A percentile compares a stretch with the other conserved stretches of the same genome.
phyloP scores from a whole-genome alignment of 2,113 vertebrate species.

The Xyliphius kryptos region DNA sequence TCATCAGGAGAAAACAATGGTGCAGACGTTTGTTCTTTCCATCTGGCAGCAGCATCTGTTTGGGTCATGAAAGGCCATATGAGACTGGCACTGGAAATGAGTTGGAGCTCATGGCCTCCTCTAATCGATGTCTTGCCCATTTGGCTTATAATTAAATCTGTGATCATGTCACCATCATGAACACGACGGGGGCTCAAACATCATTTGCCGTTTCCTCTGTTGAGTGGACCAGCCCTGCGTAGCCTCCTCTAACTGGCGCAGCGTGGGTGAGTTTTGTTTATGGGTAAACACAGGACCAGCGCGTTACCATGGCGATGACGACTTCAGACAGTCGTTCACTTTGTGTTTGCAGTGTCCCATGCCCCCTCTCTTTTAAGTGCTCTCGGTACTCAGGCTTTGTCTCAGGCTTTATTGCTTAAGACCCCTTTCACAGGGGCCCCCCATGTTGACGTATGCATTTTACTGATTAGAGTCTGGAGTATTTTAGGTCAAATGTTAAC shows the following conservation, averaged over 20 bases:
- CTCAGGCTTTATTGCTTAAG: no score
- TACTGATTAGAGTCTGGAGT: no score
- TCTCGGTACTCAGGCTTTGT: background rate
- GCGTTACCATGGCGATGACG: slow-evolving; percentile 14
- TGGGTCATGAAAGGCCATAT: slow-evolving; percentile 6
- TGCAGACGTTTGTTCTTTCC: slow-evolving; percentile 4
- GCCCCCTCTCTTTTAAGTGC: background rate
- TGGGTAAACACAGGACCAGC: slow-evolving; percentile 4
- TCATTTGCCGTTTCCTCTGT: background rate
- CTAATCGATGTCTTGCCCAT: slow-evolving; percentile 11
- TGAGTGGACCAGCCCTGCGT: background rate
- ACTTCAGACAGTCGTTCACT: slow-evolving; percentile 13
- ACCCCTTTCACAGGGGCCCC: no score
- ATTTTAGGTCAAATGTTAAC: no score
- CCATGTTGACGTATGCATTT: no score
- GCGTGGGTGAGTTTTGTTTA: slow-evolving; percentile 18
- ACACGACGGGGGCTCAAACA: background rate
- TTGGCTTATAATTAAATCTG: slow-evolving; percentile 26
- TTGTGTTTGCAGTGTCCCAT: slow-evolving; percentile 9
- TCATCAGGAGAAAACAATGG: slow-evolving; percentile 1
- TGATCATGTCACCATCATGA: slow-evolving; percentile 6
- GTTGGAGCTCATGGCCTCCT: slow-evolving; percentile 14
- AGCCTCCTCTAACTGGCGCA: background rate
- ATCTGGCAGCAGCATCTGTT: slow-evolving; percentile 28
- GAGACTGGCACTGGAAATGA: slow-evolving; percentile 7